phyloP scores from a whole-genome alignment of 2,888 invertebrate species.

The Lycocerus yunnanus region DNA sequence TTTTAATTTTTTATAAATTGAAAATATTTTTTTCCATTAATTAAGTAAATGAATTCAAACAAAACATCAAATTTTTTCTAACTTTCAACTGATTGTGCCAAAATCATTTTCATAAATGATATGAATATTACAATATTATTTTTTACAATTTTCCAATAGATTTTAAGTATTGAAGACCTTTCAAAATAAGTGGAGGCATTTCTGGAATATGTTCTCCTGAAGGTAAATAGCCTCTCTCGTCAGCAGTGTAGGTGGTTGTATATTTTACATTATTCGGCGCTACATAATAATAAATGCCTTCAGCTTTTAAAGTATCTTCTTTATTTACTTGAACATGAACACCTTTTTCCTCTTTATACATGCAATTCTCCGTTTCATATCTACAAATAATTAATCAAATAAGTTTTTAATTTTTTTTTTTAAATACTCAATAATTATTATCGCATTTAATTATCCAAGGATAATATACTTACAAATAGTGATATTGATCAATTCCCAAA shows the following conservation, averaged over 20 bases:
- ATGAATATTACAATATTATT: neutral
- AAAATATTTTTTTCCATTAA: neutral
- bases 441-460: no score
- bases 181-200: constrained; percentile 45
- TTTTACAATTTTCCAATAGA: constrained; percentile 8
- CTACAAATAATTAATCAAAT: constrained; percentile 25
- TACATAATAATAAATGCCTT: constrained; percentile 70
- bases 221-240: constrained; percentile 64
- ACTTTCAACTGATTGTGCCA: neutral
- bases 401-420: neutral
- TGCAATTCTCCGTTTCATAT: constrained; percentile 63
- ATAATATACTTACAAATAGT: constrained; percentile 14
- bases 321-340: constrained; percentile 60
- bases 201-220: constrained; percentile 59
- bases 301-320: constrained; percentile 64
- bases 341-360: constrained; percentile 59
- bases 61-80: neutral
- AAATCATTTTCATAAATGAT: neutral
- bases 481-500: constrained; percentile 4
- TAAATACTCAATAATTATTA: no score
- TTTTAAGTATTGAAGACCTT: constrained; percentile 36
- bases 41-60: neutral
- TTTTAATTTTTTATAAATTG: neutral
- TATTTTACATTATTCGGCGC: constrained; percentile 66
- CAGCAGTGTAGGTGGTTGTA: constrained; percentile 64